phyloP scores from a whole-genome alignment of 2,888 invertebrate genomes.

The Philereme vetulata region DNA sequence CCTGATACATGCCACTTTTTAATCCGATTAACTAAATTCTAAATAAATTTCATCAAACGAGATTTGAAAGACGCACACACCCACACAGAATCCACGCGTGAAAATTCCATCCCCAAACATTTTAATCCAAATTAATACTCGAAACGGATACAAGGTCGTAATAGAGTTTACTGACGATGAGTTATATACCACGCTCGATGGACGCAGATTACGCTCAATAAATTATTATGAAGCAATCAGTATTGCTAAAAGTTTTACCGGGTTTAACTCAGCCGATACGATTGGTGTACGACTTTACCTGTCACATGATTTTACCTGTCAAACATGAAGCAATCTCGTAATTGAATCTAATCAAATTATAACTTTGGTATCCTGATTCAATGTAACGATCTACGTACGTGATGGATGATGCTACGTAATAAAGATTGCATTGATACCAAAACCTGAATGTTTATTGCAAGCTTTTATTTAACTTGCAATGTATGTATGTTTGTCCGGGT shows the following conservation, averaged over 20 bases:
- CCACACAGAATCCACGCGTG: slow-evolving; percentile 24
- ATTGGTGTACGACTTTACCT: slow-evolving; percentile 40
- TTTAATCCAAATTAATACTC: slow-evolving; percentile 55
- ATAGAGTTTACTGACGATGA: slow-evolving; percentile 64
- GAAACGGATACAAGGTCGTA: slow-evolving; percentile 53
- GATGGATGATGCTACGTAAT: no score
- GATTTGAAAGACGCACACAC: slow-evolving; percentile 17
- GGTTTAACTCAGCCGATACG: slow-evolving; percentile 50
- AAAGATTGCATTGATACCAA: no score
- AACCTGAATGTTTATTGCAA: no score
- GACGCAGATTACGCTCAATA: slow-evolving; percentile 76
- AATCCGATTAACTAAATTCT: no score
- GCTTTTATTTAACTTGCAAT: no score
- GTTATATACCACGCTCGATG: slow-evolving; percentile 72
- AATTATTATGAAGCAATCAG: slow-evolving; percentile 82
- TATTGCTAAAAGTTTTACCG: slow-evolving; percentile 70
- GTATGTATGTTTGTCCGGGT: no score
- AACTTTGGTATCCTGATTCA: no score
- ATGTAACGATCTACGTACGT: no score
- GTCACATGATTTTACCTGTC: slow-evolving; percentile 27
- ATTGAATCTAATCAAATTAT: no score
- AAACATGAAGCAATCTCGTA: no score
- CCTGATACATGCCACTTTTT: no score
- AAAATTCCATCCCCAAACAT: slow-evolving; percentile 37
- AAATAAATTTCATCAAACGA: neutral